phyloP scores from a whole-genome alignment of 2,888 invertebrate species.

The Athrips mouffetella region DNA sequence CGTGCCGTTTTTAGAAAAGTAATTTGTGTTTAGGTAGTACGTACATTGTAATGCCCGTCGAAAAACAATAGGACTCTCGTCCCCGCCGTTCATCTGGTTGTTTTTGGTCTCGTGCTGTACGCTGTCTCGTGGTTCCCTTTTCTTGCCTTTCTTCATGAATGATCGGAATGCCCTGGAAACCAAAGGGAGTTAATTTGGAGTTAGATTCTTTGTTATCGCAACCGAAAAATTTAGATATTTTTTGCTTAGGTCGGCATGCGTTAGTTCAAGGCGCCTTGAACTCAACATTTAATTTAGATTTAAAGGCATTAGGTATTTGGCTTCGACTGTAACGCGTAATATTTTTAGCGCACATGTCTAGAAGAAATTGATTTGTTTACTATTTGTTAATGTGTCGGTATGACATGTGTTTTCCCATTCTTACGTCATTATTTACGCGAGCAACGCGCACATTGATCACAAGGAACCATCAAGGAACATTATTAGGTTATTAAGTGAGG shows the following conservation, averaged over 20 bases:
- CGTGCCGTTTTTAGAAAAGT: background rate
- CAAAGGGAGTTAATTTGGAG: background rate
- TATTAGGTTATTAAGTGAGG: no score
- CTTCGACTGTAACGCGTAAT: background rate
- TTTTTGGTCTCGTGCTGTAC: constrained; percentile 34
- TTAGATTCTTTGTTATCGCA: background rate
- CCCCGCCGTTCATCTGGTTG: constrained; percentile 38
- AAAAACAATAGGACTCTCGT: constrained; percentile 60
- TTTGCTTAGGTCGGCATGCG: no score
- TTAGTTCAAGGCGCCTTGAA: no score
- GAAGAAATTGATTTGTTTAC: constrained; percentile 6
- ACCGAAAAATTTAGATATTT: no score
- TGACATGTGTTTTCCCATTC: background rate
- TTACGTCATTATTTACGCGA: no score
- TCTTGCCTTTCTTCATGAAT: constrained; percentile 73
- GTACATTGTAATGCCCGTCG: constrained; percentile 67
- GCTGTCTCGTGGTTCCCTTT: constrained; percentile 35
- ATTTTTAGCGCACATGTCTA: constrained; percentile 3
- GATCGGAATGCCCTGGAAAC: constrained; percentile 70
- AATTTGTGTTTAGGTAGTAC: constrained; percentile 21
- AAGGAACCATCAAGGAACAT: no score
- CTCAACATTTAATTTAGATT: no score
- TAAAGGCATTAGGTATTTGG: no score
- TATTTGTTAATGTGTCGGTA: background rate
- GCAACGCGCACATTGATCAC: no score